These are phyloP conservation scores for Diachasmimorpha longicaudata DNA, from an alignment of 1,140 invertebrate species.

Conservation along the genomic window DNA sequence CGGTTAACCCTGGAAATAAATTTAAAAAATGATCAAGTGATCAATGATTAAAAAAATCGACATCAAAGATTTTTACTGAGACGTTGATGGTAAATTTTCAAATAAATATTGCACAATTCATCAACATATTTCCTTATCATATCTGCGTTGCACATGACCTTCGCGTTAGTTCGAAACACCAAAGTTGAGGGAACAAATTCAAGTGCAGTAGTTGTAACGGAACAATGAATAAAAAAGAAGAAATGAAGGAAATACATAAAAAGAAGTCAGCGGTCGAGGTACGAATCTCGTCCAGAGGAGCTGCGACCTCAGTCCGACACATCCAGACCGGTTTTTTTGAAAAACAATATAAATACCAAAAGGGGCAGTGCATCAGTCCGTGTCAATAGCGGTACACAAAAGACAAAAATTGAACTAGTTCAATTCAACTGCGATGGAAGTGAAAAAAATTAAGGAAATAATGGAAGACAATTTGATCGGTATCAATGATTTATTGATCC, in stretches of 20 bases:
- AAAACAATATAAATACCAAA: background rate
- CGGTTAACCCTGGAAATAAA: slow-evolving; percentile 62
- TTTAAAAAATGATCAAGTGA: slow-evolving; percentile 3
- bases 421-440: background rate
- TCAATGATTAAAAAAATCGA: background rate
- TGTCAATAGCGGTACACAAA: slow-evolving; percentile 13
- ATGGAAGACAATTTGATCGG: background rate
- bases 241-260: background rate
- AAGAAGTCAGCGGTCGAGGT: slow-evolving; percentile 11
- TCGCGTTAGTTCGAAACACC: background rate
- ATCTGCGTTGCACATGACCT: background rate
- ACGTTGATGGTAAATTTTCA: too few species aligned
- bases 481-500: background rate
- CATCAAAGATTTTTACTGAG: background rate
- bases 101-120: background rate
- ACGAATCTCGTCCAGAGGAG: slow-evolving; percentile 5
- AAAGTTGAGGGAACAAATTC: background rate
- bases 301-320: slow-evolving; percentile 23
- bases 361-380: slow-evolving; percentile 19
- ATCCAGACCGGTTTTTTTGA: slow-evolving; percentile 30
- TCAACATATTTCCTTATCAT: background rate
- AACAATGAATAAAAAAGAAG: background rate
- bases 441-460: background rate
- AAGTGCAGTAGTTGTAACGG: background rate
- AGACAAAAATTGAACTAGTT: background rate